Evolutionary conservation across 2,113 vertebrate genomes (phyloP).

Genomic region (Callipepla californica): DNA sequence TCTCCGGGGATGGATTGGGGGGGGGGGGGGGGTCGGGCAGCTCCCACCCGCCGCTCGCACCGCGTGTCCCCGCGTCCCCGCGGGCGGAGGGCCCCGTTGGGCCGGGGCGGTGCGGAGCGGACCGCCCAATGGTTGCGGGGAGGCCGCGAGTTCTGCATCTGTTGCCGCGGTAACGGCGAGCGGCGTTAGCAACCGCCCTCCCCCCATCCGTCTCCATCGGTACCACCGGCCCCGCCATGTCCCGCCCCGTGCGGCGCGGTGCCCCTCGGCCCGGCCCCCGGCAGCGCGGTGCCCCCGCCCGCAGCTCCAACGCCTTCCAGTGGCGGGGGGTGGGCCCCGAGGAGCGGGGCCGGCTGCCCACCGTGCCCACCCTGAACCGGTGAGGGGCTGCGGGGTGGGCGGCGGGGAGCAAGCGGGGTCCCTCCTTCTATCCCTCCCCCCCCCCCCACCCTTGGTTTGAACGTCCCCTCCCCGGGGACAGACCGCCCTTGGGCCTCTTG

Average conservation of each 20-base stretch:
- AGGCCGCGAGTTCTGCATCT: no score
- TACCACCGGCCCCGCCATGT: not conserved
- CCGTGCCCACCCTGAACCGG: not conserved
- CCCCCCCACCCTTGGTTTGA: no score
- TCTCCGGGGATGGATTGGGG: slow-evolving; percentile 4
- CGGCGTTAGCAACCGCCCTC: not conserved
- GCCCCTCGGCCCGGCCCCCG: not conserved
- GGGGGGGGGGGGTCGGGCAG: not conserved
- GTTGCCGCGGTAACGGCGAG: not conserved
- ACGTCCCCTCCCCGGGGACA: not conserved
- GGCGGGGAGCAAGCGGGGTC: not conserved
- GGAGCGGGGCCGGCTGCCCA: no score
- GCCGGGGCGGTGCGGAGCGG: no score
- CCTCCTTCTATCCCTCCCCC: not conserved
- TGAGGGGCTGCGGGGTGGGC: not conserved
- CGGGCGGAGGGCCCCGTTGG: not conserved
- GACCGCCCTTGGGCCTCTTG: not conserved
- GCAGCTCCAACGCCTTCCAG: rapidly evolving
- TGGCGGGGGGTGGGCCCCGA: rapidly evolving
- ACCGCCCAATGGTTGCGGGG: no score
- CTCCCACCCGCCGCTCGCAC: not conserved
- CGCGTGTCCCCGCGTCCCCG: no score
- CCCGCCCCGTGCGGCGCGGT: not conserved
- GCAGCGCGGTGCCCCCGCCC: no score
- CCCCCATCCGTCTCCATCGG: not conserved